Conservation (phyloP, 2,113 vertebrate species). For the Thermophis baileyi region DNA sequence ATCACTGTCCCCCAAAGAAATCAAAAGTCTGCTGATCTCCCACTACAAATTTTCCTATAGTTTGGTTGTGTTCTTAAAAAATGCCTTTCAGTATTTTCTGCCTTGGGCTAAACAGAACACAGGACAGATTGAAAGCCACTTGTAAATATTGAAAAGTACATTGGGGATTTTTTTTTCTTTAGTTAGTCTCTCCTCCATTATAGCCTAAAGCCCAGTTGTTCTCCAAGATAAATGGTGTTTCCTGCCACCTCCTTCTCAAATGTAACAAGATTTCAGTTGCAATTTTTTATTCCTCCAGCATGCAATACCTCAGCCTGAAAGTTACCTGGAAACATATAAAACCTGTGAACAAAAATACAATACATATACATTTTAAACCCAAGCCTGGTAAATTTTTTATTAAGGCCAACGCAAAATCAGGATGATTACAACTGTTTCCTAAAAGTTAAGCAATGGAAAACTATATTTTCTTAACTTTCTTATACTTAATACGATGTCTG, state of each 20-base stretch:
- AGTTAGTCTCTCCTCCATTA: conserved; percentile 30
- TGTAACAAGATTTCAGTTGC: neutral
- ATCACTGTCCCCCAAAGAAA: neutral
- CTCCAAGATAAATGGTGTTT: neutral
- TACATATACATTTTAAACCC: neutral
- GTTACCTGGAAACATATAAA: neutral
- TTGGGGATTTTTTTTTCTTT: neutral
- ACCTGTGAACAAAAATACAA: accelerated
- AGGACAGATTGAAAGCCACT: neutral
- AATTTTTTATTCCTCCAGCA: neutral
- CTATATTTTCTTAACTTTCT: neutral
- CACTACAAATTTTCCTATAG: neutral
- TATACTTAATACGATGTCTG: neutral
- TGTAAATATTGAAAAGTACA: neutral
- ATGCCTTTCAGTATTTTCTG: conserved; percentile 12
- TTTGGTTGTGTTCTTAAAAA: neutral
- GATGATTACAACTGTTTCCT: neutral
- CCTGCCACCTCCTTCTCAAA: neutral
- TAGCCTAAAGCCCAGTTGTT: conserved; percentile 35
- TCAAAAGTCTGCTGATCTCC: neutral
- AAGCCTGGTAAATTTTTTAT: accelerated
- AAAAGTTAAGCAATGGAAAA: neutral
- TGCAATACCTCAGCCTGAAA: neutral
- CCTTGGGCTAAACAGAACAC: conserved; percentile 9
- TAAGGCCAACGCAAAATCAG: neutral